phyloP scores from a whole-genome alignment of 2,113 vertebrate species.

The Lutjanus erythropterus region DNA sequence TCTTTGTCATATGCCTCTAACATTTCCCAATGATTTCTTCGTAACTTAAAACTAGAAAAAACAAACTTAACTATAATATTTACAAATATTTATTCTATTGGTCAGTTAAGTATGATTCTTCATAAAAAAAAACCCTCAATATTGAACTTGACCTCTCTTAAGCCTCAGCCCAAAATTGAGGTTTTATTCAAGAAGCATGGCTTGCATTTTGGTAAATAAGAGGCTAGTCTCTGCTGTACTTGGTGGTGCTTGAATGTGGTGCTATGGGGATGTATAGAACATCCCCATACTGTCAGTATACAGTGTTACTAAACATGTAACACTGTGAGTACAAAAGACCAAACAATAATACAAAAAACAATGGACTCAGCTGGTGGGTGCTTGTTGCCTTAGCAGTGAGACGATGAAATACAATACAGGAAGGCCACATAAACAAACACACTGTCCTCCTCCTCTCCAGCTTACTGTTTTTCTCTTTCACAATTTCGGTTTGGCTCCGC shows the following conservation, averaged over 20 bases:
- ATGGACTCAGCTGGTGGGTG: neutral
- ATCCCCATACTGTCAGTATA: neutral
- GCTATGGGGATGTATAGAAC: neutral
- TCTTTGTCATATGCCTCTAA: neutral
- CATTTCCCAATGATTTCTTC: neutral
- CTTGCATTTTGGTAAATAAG: no score
- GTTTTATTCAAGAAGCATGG: neutral
- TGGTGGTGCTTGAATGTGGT: neutral
- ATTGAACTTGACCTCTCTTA: neutral
- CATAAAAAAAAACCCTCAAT: no score
- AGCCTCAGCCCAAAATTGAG: neutral
- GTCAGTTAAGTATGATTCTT: no score
- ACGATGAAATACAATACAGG: neutral
- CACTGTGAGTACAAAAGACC: no score
- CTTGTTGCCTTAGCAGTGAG: neutral
- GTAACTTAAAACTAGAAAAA: no score
- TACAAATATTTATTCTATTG: no score
- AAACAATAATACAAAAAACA: neutral
- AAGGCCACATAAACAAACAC: neutral
- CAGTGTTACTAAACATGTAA: neutral
- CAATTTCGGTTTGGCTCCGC: neutral
- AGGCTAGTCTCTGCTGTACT: no score
- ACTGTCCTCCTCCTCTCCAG: neutral
- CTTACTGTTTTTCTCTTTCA: neutral
- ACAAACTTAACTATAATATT: no score